A percentile compares a stretch with the other conserved stretches of the same genome.
Conservation (phyloP, 2,888 invertebrate species). For the Agrilus biguttatus region DNA sequence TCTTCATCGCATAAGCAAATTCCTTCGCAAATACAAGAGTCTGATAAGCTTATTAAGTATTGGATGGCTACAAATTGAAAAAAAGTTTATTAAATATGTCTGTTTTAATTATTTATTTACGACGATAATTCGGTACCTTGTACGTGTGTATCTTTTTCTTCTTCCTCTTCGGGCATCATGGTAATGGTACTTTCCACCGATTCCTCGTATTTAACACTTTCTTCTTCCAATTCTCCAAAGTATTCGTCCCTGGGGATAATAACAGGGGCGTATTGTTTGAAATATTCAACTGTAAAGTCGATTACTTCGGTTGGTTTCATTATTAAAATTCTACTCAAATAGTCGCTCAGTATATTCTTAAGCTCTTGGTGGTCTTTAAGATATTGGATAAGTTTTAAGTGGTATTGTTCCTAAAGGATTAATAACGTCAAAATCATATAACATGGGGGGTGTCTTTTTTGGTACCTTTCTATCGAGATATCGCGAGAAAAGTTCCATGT, state of each 20-base stretch:
- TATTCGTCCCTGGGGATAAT: slow-evolving; percentile 35
- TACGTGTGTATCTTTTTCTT: too few relatives aligned
- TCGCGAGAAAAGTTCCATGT: slow-evolving; percentile 44
- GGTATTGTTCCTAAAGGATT: slow-evolving; percentile 29
- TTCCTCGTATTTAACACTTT: slow-evolving; percentile 20
- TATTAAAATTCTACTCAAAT: slow-evolving; percentile 41
- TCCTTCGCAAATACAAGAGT: too few relatives aligned
- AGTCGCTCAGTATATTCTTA: slow-evolving; percentile 42
- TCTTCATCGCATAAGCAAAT: too few relatives aligned
- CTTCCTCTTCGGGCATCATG: too few relatives aligned
- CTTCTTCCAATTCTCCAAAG: slow-evolving; percentile 35
- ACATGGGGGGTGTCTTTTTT: not conserved
- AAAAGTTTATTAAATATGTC: too few relatives aligned
- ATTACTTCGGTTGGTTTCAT: slow-evolving; percentile 42
- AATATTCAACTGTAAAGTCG: slow-evolving; percentile 42
- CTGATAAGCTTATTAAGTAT: too few relatives aligned
- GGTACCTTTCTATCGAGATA: slow-evolving; percentile 47
- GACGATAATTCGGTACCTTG: too few relatives aligned
- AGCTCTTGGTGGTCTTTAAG: slow-evolving; percentile 41
- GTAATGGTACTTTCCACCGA: not conserved
- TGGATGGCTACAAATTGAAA: too few relatives aligned
- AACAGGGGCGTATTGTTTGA: slow-evolving; percentile 19
- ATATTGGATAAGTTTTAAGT: slow-evolving; percentile 41
- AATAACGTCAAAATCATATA: slow-evolving; percentile 1
- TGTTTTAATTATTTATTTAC: too few relatives aligned